phyloP scores from a whole-genome alignment of 2,797 vertebrate genomes.

The Rhinogobio ventralis region DNA sequence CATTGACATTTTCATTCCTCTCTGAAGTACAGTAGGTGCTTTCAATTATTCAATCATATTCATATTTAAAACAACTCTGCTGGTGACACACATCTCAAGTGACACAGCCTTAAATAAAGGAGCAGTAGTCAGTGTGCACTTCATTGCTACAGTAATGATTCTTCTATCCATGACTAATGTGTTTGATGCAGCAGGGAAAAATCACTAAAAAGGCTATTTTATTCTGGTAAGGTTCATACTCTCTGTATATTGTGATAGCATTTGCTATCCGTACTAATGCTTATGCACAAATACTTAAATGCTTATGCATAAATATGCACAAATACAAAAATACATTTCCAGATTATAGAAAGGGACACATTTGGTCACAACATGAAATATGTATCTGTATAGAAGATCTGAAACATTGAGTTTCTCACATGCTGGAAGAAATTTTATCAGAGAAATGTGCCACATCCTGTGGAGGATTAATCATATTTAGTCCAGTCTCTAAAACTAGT shows the following conservation, averaged over 20 bases:
- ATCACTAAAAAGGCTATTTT: conserved; percentile 56
- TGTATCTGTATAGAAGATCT: conserved; percentile 23
- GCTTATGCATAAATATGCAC: conserved; percentile 39
- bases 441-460: conserved; percentile 57
- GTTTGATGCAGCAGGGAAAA: conserved; percentile 68
- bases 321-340: conserved; percentile 34
- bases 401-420: conserved; percentile 8
- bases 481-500: conserved; percentile 68
- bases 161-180: conserved; percentile 66
- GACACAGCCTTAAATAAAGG: conserved; percentile 55
- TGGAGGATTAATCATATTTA: conserved; percentile 70
- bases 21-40: conserved; percentile 77
- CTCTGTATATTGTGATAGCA: conserved; percentile 34
- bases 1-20: conserved; percentile 84
- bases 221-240: conserved; percentile 68
- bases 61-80: conserved; percentile 79
- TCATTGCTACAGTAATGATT: conserved; percentile 64
- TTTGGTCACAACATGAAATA: conserved; percentile 34
- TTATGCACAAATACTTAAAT: conserved; percentile 17
- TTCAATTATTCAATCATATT: conserved; percentile 82
- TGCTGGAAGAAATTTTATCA: conserved; percentile 59
- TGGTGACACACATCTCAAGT: no score
- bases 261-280: conserved; percentile 28
- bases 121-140: conserved; percentile 61
- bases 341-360: conserved; percentile 62